Evolutionary conservation across 2,797 vertebrate species (phyloP).

Genomic region (Schizothorax lantsangensis): DNA sequence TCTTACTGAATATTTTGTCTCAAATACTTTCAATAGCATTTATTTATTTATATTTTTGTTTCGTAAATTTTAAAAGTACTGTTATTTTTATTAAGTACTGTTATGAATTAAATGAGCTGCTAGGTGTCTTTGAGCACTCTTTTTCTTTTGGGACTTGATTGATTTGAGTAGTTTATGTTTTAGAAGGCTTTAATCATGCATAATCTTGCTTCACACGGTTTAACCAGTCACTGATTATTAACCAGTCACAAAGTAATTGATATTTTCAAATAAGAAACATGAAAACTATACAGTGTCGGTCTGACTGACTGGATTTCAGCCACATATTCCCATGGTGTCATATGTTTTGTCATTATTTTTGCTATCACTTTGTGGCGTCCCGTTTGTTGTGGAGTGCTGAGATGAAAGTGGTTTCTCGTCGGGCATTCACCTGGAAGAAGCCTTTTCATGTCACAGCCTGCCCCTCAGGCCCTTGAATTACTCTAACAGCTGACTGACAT

Average conservation of each 20-base stretch:
- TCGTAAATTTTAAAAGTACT: background rate
- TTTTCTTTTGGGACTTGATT: background rate
- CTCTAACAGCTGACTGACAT: constrained; percentile 78
- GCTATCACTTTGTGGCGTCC: constrained; percentile 14
- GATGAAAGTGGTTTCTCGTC: constrained; percentile 39
- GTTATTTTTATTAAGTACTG: background rate
- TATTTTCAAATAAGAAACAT: background rate
- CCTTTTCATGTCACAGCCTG: constrained; percentile 63
- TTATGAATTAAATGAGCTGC: background rate
- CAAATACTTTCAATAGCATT: background rate
- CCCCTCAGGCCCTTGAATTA: constrained; percentile 65
- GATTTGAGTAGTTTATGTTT: background rate
- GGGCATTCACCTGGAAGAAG: constrained; percentile 61
- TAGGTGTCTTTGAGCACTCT: background rate
- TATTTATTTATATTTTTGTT: background rate
- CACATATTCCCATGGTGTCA: constrained; percentile 22
- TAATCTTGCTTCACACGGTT: background rate
- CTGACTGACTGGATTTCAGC: background rate
- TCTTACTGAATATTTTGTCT: background rate
- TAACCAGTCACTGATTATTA: background rate
- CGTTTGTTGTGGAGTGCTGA: background rate
- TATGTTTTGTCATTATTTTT: constrained; percentile 27
- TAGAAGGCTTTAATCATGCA: background rate
- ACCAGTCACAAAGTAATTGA: background rate
- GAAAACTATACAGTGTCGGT: background rate